These are phyloP conservation scores for Dascyllus trimaculatus DNA, from an alignment of 2,113 vertebrate genomes.

Conservation along the genomic window DNA sequence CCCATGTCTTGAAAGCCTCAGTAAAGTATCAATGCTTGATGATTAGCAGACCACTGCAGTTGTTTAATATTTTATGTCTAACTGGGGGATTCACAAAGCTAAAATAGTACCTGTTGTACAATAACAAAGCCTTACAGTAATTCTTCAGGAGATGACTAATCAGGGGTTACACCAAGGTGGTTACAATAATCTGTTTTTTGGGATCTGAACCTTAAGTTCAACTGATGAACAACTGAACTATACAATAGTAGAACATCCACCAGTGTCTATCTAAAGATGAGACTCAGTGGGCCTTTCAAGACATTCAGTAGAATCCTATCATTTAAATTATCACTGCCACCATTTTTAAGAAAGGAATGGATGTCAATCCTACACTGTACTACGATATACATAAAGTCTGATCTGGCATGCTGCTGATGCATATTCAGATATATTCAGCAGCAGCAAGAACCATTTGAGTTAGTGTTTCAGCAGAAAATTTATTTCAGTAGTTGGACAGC, in stretches of 20 bases:
- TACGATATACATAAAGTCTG: neutral
- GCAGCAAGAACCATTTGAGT: conserved; percentile 6
- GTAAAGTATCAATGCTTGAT: conserved; percentile 36
- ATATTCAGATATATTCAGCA: neutral
- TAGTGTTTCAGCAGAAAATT: neutral
- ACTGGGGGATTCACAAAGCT: conserved; percentile 43
- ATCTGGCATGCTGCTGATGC: neutral
- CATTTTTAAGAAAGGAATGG: conserved; percentile 5
- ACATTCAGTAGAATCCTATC: conserved; percentile 23
- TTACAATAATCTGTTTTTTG: conserved; percentile 34
- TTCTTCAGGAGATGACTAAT: conserved; percentile 41
- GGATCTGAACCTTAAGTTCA: conserved; percentile 5
- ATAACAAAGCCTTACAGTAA: conserved; percentile 43
- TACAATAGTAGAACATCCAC: conserved; percentile 22
- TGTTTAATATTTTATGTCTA: conserved; percentile 44
- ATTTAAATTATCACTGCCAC: conserved; percentile 21
- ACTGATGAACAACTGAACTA: conserved; percentile 33
- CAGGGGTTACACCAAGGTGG: conserved; percentile 10
- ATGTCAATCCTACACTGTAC: neutral
- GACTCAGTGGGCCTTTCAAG: conserved; percentile 17
- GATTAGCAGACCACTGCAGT: conserved; percentile 49
- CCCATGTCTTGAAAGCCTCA: conserved; percentile 31
- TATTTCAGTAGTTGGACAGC: neutral
- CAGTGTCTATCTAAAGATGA: conserved; percentile 17
- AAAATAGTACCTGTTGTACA: conserved; percentile 59